Conservation (phyloP, 2,888 invertebrate species). For the Nowickia ferox region DNA sequence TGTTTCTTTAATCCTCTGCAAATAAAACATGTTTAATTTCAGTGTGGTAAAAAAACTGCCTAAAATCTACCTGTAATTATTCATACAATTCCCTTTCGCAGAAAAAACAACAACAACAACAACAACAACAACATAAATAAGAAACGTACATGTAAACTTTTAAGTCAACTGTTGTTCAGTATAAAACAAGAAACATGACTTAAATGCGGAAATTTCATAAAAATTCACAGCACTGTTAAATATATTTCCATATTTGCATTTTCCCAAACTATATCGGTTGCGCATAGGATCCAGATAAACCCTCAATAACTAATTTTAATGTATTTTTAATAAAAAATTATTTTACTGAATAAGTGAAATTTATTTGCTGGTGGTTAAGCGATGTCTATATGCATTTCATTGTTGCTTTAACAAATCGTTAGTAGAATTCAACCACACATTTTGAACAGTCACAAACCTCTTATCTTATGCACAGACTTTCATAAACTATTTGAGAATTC, state of each 20-base stretch:
- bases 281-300: too few relatives aligned
- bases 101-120: neutral
- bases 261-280: slow-evolving; percentile 3
- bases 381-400: too few relatives aligned
- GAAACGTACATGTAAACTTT: slow-evolving; percentile 63
- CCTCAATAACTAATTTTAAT: too few relatives aligned
- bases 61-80: slow-evolving; percentile 33
- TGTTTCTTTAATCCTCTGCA: slow-evolving; percentile 7
- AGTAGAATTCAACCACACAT: too few relatives aligned
- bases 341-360: too few relatives aligned
- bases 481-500: too few relatives aligned
- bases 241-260: neutral
- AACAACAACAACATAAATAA: neutral
- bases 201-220: slow-evolving; percentile 55
- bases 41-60: slow-evolving; percentile 10
- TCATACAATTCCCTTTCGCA: slow-evolving; percentile 46
- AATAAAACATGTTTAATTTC: slow-evolving; percentile 47
- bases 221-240: slow-evolving; percentile 37
- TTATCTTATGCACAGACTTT: too few relatives aligned
- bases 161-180: slow-evolving; percentile 55
- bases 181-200: slow-evolving; percentile 47
- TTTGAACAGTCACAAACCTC: too few relatives aligned
- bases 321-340: too few relatives aligned
- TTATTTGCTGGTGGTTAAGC: too few relatives aligned
- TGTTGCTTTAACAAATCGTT: too few relatives aligned